These are phyloP conservation scores for Pantherophis guttatus DNA, from an alignment of 2,113 vertebrate species.

Conservation along the genomic window DNA sequence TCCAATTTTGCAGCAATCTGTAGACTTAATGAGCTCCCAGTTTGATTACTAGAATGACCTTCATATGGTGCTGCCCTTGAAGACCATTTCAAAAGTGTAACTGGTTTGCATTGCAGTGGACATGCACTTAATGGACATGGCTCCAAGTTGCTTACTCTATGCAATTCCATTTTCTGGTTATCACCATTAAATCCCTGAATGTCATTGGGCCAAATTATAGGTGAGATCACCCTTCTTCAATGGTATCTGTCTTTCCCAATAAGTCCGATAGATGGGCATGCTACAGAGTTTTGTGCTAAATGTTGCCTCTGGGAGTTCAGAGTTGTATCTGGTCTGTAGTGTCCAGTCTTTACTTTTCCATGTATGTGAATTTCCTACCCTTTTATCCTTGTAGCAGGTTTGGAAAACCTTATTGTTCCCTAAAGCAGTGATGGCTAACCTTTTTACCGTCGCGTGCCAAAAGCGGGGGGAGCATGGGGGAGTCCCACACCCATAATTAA, in stretches of 20 bases:
- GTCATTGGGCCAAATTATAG: too few relatives aligned
- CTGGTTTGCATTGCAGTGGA: not conserved
- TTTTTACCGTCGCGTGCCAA: too few relatives aligned
- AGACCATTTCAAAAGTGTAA: not conserved
- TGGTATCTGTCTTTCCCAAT: not conserved
- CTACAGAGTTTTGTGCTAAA: not conserved
- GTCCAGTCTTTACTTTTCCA: not conserved
- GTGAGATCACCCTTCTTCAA: too few relatives aligned
- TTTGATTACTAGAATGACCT: not conserved
- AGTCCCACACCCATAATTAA: too few relatives aligned
- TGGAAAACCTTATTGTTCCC: not conserved
- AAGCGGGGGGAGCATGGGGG: too few relatives aligned
- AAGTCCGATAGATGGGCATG: rapidly evolving
- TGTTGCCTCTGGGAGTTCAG: not conserved
- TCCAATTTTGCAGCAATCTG: not conserved
- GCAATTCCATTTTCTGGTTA: too few relatives aligned
- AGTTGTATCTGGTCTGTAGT: not conserved
- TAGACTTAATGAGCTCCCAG: not conserved
- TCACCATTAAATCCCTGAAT: too few relatives aligned
- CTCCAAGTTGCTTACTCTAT: too few relatives aligned
- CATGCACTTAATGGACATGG: not conserved
- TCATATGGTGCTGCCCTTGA: not conserved
- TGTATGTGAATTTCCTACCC: not conserved
- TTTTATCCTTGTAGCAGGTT: not conserved
- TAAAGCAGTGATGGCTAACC: not conserved